These are phyloP conservation scores for Sphaeridia pumilis DNA, from an alignment of 2,888 invertebrate genomes.

Conservation along the genomic window DNA sequence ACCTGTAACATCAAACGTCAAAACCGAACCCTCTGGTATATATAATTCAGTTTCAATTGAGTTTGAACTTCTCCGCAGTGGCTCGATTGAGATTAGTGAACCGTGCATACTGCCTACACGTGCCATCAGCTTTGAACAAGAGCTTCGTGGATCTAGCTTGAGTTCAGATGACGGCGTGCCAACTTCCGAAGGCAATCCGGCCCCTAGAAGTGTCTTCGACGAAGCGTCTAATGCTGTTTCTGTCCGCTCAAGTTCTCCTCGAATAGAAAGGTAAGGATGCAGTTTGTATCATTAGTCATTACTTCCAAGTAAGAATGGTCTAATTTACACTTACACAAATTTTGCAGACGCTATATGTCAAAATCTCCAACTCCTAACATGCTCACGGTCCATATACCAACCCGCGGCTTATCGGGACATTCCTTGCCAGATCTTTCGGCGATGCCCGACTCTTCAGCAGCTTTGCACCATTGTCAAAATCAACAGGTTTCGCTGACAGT, in stretches of 20 bases:
- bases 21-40: too few relatives aligned
- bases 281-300: too few relatives aligned
- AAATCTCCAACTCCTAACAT: conserved; percentile 55
- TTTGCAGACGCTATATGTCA: conserved; percentile 39
- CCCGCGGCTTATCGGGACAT: conserved; percentile 50
- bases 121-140: conserved; percentile 52
- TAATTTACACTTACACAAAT: too few relatives aligned
- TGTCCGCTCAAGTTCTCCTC: conserved; percentile 36
- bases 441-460: conserved; percentile 39
- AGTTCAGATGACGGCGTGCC: conserved; percentile 55
- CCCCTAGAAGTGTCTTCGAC: conserved; percentile 12
- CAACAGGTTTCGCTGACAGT: conserved; percentile 41
- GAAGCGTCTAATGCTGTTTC: conserved; percentile 25
- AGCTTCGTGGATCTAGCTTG: conserved; percentile 51
- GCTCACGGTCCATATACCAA: conserved; percentile 52
- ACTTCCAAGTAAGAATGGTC: too few relatives aligned
- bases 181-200: too few relatives aligned
- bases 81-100: conserved; percentile 57
- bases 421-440: conserved; percentile 63
- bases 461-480: conserved; percentile 41
- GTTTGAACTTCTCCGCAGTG: conserved; percentile 46
- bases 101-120: conserved; percentile 44
- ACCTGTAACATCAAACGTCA: conserved; percentile 40
- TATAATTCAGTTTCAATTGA: too few relatives aligned
- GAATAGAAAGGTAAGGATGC: conserved; percentile 36